Evolutionary conservation across 2,113 vertebrate genomes (phyloP).

Genomic region (Henicopernis longicauda): DNA sequence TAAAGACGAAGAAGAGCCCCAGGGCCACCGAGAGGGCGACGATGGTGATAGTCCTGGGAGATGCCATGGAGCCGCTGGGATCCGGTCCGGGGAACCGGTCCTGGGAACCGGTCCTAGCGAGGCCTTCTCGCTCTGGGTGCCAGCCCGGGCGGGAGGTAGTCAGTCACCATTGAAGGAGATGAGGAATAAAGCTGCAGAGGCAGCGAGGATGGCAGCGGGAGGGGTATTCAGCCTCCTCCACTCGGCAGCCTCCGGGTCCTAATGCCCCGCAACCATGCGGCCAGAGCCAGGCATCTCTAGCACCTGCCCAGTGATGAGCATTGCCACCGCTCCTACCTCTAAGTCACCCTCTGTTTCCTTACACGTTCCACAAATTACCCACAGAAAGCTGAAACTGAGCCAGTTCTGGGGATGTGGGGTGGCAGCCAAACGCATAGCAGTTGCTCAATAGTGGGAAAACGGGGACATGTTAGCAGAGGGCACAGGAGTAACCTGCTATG

Average conservation of each 20-base stretch:
- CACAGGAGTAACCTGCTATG: neutral
- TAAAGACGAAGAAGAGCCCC: constrained; percentile 96
- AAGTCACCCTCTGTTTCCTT: neutral
- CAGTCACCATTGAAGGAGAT: constrained; percentile 59
- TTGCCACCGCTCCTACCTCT: neutral
- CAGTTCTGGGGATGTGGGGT: neutral
- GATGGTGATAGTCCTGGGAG: constrained; percentile 90
- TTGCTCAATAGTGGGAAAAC: neutral
- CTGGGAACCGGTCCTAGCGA: constrained; percentile 6
- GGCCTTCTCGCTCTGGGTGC: constrained; percentile 37
- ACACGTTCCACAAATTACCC: neutral
- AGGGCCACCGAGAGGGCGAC: constrained; percentile 91
- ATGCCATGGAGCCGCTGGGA: constrained; percentile 80
- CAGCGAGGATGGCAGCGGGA: constrained; percentile 25
- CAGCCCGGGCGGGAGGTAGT: neutral
- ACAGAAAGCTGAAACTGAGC: neutral
- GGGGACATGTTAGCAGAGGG: neutral
- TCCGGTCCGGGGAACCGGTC: neutral
- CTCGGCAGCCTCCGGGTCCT: constrained; percentile 71
- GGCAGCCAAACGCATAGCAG: neutral
- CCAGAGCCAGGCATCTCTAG: neutral
- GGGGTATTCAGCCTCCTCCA: constrained; percentile 51
- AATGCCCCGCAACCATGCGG: constrained; percentile 44
- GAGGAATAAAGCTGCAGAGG: constrained; percentile 54
- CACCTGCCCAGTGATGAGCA: rapidly evolving